Percentiles rank a stretch among this genome's conserved stretches.
These are phyloP conservation scores for Rhizomys pruinosus DNA, from an alignment of 2,113 vertebrate genomes.

Conservation along the genomic window DNA sequence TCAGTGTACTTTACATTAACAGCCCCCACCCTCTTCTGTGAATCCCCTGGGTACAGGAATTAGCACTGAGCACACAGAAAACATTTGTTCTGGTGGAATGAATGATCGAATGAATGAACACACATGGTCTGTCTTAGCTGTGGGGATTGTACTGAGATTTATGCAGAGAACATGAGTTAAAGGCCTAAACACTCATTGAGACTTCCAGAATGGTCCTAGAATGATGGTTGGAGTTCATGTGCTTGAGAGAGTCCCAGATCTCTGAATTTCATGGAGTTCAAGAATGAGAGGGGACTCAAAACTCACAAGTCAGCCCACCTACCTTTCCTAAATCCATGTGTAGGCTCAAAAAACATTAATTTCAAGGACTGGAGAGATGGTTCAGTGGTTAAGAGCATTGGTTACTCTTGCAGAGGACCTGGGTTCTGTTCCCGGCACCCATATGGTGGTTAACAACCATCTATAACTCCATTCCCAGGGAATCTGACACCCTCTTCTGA, in stretches of 20 bases:
- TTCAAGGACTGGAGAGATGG: too few relatives aligned
- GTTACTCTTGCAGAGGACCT: too few relatives aligned
- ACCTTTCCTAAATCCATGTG: background rate
- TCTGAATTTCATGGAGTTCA: conserved; percentile 4
- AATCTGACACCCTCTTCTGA: too few relatives aligned
- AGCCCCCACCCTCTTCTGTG: background rate
- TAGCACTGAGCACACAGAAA: background rate
- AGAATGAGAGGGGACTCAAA: background rate
- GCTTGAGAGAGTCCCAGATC: background rate
- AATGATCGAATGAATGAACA: background rate
- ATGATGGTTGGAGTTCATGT: background rate
- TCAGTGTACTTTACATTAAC: background rate
- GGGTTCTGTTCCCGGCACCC: too few relatives aligned
- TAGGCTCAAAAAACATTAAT: background rate
- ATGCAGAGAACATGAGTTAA: background rate
- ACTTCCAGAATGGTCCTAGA: background rate
- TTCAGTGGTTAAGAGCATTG: too few relatives aligned
- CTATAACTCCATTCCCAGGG: too few relatives aligned
- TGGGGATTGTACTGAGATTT: background rate
- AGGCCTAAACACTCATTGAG: background rate
- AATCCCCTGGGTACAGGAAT: background rate
- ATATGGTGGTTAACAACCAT: too few relatives aligned
- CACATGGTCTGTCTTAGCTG: too few relatives aligned
- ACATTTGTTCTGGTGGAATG: background rate
- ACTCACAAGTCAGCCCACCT: background rate